phyloP scores from a whole-genome alignment of 2,888 invertebrate genomes.

The Chrysolina americana region DNA sequence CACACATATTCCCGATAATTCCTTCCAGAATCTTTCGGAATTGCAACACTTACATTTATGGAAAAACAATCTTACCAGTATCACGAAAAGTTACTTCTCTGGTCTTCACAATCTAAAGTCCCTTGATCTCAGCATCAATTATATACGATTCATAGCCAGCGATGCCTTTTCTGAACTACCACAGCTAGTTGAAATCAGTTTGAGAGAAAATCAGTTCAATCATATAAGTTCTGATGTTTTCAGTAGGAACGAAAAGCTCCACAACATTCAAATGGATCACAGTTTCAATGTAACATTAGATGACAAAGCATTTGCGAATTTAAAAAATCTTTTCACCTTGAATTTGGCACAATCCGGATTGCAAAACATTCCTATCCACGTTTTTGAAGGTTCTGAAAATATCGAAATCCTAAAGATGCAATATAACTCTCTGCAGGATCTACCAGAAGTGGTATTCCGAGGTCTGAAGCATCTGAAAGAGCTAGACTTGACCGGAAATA shows the following conservation, averaged over 20 bases:
- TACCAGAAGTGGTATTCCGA: slow-evolving; percentile 74
- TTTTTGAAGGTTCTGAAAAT: slow-evolving; percentile 75
- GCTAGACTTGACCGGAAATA: slow-evolving; percentile 80
- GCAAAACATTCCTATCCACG: slow-evolving; percentile 73
- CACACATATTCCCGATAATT: slow-evolving; percentile 73
- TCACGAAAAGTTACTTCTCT: slow-evolving; percentile 74
- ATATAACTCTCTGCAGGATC: slow-evolving; percentile 71
- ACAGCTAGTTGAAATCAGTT: slow-evolving; percentile 53
- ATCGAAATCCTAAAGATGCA: slow-evolving; percentile 76
- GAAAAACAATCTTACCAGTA: slow-evolving; percentile 69
- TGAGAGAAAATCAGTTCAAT: slow-evolving; percentile 66
- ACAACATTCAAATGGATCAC: slow-evolving; percentile 72
- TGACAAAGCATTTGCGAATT: slow-evolving; percentile 68
- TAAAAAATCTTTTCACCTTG: slow-evolving; percentile 68
- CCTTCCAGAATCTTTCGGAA: slow-evolving; percentile 76
- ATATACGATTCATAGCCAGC: slow-evolving; percentile 74
- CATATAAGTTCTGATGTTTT: slow-evolving; percentile 75
- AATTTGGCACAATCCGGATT: slow-evolving; percentile 66
- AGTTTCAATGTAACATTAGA: slow-evolving; percentile 52
- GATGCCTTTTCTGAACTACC: slow-evolving; percentile 71
- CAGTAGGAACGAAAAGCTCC: slow-evolving; percentile 74
- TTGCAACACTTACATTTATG: slow-evolving; percentile 77
- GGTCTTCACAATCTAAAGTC: slow-evolving; percentile 76
- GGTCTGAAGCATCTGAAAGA: slow-evolving; percentile 76
- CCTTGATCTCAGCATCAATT: slow-evolving; percentile 80